phyloP scores from a whole-genome alignment of 2,888 invertebrate species.

The Agriotes lineatus region DNA sequence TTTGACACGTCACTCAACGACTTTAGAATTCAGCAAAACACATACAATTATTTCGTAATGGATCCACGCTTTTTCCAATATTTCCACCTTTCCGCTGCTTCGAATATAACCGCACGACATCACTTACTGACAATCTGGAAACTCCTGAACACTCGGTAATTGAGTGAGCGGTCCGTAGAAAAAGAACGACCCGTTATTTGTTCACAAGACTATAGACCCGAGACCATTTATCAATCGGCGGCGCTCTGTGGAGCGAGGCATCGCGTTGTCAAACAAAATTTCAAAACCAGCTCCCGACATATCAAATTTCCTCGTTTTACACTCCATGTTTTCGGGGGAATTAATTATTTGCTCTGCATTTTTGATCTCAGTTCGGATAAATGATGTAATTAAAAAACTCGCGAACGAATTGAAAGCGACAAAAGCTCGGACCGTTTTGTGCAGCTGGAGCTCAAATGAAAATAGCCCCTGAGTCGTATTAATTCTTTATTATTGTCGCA shows the following conservation, averaged over 20 bases:
- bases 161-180: slow-evolving; percentile 15
- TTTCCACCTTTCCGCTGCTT: neutral
- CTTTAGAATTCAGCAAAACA: no score
- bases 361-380: slow-evolving; percentile 27
- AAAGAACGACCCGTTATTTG: slow-evolving; percentile 19
- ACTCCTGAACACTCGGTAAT: slow-evolving; percentile 12
- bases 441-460: slow-evolving; percentile 34
- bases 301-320: slow-evolving; percentile 15
- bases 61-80: slow-evolving; percentile 1
- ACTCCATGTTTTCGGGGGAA: slow-evolving; percentile 10
- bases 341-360: slow-evolving; percentile 32
- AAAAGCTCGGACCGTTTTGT: slow-evolving; percentile 33
- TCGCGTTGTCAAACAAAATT: slow-evolving; percentile 4
- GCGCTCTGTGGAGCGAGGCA: neutral
- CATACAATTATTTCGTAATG: no score
- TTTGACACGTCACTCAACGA: no score
- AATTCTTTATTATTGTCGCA: slow-evolving; percentile 39
- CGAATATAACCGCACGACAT: neutral
- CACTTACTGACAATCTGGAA: slow-evolving; percentile 17
- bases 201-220: neutral
- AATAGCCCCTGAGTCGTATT: slow-evolving; percentile 35
- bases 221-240: slow-evolving; percentile 2
- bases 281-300: slow-evolving; percentile 1
- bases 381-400: slow-evolving; percentile 39
- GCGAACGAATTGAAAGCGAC: slow-evolving; percentile 29